These are phyloP conservation scores for Trachelus troglodyta DNA, from an alignment of 2,888 invertebrate genomes.

Conservation along the genomic window DNA sequence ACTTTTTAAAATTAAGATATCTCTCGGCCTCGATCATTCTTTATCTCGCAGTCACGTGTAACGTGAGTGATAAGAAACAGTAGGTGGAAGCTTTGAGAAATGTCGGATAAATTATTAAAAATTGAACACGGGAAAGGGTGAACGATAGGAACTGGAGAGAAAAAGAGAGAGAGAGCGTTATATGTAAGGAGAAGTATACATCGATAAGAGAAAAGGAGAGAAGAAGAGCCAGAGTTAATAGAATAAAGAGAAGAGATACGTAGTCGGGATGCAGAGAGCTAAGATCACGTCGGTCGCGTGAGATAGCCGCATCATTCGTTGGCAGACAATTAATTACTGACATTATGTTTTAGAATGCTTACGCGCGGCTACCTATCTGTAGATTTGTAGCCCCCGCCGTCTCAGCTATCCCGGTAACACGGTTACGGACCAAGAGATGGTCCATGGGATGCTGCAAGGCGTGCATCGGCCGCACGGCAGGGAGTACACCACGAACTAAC, in stretches of 20 bases:
- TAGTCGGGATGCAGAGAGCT: conserved; percentile 1
- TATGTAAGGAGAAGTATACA: conserved; percentile 1
- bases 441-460: conserved; percentile 24
- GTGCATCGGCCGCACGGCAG: conserved; percentile 19
- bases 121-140: not conserved
- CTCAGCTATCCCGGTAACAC: conserved; percentile 9
- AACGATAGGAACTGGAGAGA: not conserved
- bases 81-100: not conserved
- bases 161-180: conserved; percentile 5
- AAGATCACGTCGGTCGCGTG: conserved; percentile 50
- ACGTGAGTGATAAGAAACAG: not conserved
- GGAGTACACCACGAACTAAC: conserved; percentile 26
- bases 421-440: conserved; percentile 19
- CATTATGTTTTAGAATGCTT: conserved; percentile 58
- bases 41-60: not conserved
- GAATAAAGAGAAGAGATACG: conserved; percentile 2
- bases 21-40: not conserved
- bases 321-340: conserved; percentile 59
- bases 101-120: not conserved
- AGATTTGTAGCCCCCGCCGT: conserved; percentile 40
- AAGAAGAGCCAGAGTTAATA: not conserved
- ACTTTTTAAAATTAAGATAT: not conserved
- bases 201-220: not conserved
- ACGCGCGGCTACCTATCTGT: conserved; percentile 48
- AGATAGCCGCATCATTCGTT: conserved; percentile 58